Conservation (phyloP, 2,888 invertebrate genomes). For the Meandrusa payeni region DNA sequence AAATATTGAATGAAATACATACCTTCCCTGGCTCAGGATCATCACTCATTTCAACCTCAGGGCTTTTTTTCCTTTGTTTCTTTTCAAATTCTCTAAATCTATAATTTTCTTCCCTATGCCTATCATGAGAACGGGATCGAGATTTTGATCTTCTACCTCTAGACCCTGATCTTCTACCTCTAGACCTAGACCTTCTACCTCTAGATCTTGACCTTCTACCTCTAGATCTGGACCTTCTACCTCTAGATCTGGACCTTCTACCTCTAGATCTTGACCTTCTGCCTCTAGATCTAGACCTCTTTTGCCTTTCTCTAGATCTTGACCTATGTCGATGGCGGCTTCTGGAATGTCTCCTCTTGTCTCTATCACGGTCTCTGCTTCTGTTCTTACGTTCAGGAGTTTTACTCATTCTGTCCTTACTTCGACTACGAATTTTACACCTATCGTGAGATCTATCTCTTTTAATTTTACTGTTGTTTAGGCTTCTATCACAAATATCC, state of each 20-base stretch:
- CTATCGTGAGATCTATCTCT: constrained; percentile 50
- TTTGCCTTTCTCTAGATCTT: constrained; percentile 40
- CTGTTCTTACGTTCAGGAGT: constrained; percentile 39
- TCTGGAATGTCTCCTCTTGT: constrained; percentile 44
- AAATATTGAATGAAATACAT: too few relatives aligned
- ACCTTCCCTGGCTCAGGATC: constrained; percentile 89
- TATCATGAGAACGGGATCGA: constrained; percentile 43
- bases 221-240: constrained; percentile 38
- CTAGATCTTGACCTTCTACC: constrained; percentile 36
- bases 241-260: constrained; percentile 35
- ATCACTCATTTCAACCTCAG: constrained; percentile 82
- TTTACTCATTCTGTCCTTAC: constrained; percentile 41
- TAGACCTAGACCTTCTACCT: constrained; percentile 40
- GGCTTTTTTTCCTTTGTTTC: constrained; percentile 60
- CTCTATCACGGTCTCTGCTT: constrained; percentile 38
- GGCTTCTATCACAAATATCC: constrained; percentile 47
- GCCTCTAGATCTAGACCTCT: constrained; percentile 45
- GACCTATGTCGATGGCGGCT: constrained; percentile 46
- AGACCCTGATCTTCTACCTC: constrained; percentile 43
- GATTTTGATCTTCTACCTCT: constrained; percentile 49
- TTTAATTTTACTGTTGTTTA: constrained; percentile 42
- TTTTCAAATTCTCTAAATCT: constrained; percentile 53
- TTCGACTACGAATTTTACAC: constrained; percentile 28
- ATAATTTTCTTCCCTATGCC: constrained; percentile 43
- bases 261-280: constrained; percentile 29